Base-by-base conservation (phyloP, 2,888 invertebrate species). In the Mactromeris polynyma region DNA sequence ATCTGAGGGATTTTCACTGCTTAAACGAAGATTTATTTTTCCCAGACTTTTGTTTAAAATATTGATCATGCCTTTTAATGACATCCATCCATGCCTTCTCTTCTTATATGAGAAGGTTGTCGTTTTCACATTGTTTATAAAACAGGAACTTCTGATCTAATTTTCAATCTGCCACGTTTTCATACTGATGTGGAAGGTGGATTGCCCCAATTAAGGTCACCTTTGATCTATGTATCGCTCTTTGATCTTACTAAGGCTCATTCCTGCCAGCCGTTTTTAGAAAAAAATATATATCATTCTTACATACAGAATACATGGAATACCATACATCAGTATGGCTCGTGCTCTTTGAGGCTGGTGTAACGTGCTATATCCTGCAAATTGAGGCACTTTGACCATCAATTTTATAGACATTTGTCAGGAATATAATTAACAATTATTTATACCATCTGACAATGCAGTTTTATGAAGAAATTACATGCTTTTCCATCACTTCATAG, bases 11-110 rank as follows among this genome's bases (percentile, higher is more conserved):
- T 90, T 87, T 90, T 83, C 81, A 51, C 84, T 87, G 85, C 87
- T 90, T 90, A 85, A 89, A 89, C 86, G 84, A 89, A 89, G 91
- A 91, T 91, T 91, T 91, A 91, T 89, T 81, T 83, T 86, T 88
- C 88, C 88, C 88, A 89, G 91, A 91, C 91, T 88, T 89, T 91
- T 89, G 88, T 90, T 90, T 90, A 83, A 89, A 90, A 88, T 91
- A 91, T 91, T 91, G 91, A 91, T 91, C 89, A 77, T 77, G 36
- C 21, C 73, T 82, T 87, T 87, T 87, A 87, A 87, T 87, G 86
- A 87, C 78, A 82, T 78, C 46, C 46, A 78, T 82, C 84, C 78
- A 84, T 83, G 83, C 73, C 64, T 83, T 83, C 31, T 31, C 64
- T 42, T 21, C 42, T 19, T 73, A 42, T 38, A 83, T 69, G 36